These are phyloP conservation scores for Caerostris darwini DNA, from an alignment of 1,140 invertebrate species.

Conservation along the genomic window DNA sequence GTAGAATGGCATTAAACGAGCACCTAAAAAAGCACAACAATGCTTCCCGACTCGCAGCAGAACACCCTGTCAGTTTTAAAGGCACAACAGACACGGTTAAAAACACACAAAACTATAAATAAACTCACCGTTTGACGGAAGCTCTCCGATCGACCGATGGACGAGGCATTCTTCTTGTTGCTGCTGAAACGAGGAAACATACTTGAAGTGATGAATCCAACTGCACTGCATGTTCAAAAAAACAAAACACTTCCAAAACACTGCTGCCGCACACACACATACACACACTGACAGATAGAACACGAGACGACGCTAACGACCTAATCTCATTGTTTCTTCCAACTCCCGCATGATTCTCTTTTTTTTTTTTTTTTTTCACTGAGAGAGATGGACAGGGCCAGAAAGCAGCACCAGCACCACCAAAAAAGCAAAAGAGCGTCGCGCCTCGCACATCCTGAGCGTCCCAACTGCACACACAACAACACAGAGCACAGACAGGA, in stretches of 20 bases:
- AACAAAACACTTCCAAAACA: not conserved
- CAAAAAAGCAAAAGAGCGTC: not conserved
- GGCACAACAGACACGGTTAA: not conserved
- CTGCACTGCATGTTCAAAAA: conserved; percentile 35
- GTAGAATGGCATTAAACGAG: too few relatives aligned
- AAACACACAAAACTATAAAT: conserved; percentile 52
- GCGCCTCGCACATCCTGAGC: conserved; percentile 24
- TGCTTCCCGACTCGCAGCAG: too few relatives aligned
- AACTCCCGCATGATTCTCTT: not conserved
- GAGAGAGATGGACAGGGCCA: not conserved
- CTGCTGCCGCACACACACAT: not conserved
- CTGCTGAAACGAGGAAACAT: conserved; percentile 79
- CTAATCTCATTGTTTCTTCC: not conserved
- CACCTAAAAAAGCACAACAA: too few relatives aligned
- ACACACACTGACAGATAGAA: not conserved
- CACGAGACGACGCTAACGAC: not conserved
- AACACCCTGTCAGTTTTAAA: not conserved
- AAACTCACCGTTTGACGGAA: conserved; percentile 79
- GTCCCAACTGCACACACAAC: not conserved
- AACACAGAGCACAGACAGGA: not conserved
- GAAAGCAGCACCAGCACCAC: not conserved
- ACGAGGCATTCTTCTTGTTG: conserved; percentile 76
- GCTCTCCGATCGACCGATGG: conserved; percentile 81
- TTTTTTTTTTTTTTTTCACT: not conserved
- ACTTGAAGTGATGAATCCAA: conserved; percentile 15